Base-by-base conservation (phyloP, 1,140 invertebrate species). In the Steinernema feltiae region DNA sequence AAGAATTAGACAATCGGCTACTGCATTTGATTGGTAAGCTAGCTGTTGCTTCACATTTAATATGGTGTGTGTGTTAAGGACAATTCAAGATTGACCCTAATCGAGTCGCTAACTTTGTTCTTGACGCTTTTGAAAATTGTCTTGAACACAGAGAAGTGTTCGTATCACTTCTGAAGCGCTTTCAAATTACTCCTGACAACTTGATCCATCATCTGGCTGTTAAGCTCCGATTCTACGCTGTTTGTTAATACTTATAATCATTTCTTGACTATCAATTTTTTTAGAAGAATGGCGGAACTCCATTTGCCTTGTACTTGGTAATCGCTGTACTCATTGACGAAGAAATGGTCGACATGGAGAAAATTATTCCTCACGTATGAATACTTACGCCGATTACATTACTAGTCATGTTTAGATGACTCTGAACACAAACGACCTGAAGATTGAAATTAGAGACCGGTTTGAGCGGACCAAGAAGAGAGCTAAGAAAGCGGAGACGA, bases 31-130 rank as follows among this genome's bases (percentile, higher is more conserved):
- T 96, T 86, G 94, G 93, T 94, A 90, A 72, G 71, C 69, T 17
- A 69, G 24, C 27, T 27, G 53, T 1, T n/a, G 30, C 27, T 48
- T 31, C 63, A 15, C 70, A 29, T n/a, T 82, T 7, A 32, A 32
- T 82, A 17, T 24, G 2, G 21, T 17, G 31, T 0, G 24, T 29
- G 27, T 1, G 78, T 84, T 80, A 87, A 95, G 95, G 97, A 84
- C 97, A 94, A 87, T 99, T 99, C 86, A 97, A 98, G 89, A 90
- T 99, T 82, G 97, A 99, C 89, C 97, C 97, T 24, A 99, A 99
- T 87, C 90, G 97, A 84, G 95, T 98, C 0, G 88, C 99, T 76
- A 97, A 99, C 86, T 92, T 98, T 73, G 92, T 99, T 77, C 88
- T 99, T 74, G 96, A 99, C 88, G 93, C 93, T 17, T 98, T 99